Base-by-base conservation (phyloP, 2,797 vertebrate genomes). In the Yasuhikotakia modesta region DNA sequence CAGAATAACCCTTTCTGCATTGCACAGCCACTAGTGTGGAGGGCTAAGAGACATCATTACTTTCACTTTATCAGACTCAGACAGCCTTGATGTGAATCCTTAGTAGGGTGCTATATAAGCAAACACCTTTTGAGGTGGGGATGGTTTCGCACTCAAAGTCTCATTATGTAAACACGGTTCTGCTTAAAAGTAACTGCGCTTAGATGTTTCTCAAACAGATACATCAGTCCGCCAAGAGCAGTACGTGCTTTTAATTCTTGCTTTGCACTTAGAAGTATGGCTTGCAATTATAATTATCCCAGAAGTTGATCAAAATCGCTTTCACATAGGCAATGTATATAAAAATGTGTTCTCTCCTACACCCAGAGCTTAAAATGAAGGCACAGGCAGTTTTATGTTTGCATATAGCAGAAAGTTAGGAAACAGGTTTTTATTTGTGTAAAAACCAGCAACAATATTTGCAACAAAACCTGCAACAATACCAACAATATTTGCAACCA, bases 241-340 rank as follows among this genome's bases (percentile, higher is more conserved):
- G 12, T 66, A 85, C 83, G 69, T 78, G 81, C 79, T 73, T 82
- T 87, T 90, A 89, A 90, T 88, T 90, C 84, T 77, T 87, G 85
- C 84, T 85, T 75, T 84, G 87, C 83, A 84, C 79, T 22, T 48
- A 80, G 83, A 84, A 86, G 75, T 32, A 77, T 75, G 72, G 88
- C 82, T 80, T 77, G 77, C 70, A 48, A 76, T 85, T 87, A 85
- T 84, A 87, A 90, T 89, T 84, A 82, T 86, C 82, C 53, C n/a
- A 70, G 70, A 45, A 81, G 78, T 58, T 1, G 30, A 84, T 84
- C 83, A 83, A 75, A 79, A 83, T 75, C 61, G 12, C 79, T 58
- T 67, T 45, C 43, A 78, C 55, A 73, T 71, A 22, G 82, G 80
- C 21, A 75, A 83, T 21, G 46, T 72, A 67, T 67, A 71, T 67